Evolutionary conservation across 2,888 invertebrate species (phyloP), one percentile per base, ranked within the genome.

Genomic region (Exocentrus adspersus): DNA sequence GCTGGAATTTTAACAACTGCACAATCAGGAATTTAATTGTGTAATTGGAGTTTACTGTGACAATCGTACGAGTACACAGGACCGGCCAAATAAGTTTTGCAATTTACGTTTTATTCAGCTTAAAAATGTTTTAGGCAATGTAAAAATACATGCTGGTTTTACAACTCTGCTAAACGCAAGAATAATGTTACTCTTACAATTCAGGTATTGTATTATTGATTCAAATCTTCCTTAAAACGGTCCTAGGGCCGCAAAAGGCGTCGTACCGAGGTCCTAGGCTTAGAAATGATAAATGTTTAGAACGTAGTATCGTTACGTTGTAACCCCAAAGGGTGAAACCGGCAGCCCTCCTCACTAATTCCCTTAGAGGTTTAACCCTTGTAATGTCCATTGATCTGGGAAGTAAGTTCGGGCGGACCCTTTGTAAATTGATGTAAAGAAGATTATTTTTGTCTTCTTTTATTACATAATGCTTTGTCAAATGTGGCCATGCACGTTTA

Each of bases 21-120:
- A 73, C 74, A 75, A 77, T 76, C 72, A 73, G 72, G 72, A 75
- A 74, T 76, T 75, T 76, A 77, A 76, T 71, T 71, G 67, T 72
- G 72, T 76, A 77, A 77, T 76, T 77, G 75, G 71, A 72, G 71
- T 67, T 71, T 46, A 57, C 32, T 30, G 56, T 20, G 43, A 32
- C 46, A 46, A 19, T 16, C 30, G 45, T 5, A 28, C 17, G 30
- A 46, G n/a, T 9, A 9, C n/a, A n/a, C 32, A 37, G 52, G 52
- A 20, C 37, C 52, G 52, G 9, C n/a, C 20, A 9, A 16, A 19
- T 3, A 16, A 14, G 14, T 51, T 48, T 48, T 21, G 21, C 28
- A 28, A n/a, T n/a, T n/a, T 24, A 24, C 7, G 7, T 24, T 24
- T 24, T 24, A n/a, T n/a, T n/a, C n/a, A n/a, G n/a, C n/a, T n/a